Evolutionary conservation across 2,113 vertebrate species (phyloP).

Genomic region (Rhea americana): DNA sequence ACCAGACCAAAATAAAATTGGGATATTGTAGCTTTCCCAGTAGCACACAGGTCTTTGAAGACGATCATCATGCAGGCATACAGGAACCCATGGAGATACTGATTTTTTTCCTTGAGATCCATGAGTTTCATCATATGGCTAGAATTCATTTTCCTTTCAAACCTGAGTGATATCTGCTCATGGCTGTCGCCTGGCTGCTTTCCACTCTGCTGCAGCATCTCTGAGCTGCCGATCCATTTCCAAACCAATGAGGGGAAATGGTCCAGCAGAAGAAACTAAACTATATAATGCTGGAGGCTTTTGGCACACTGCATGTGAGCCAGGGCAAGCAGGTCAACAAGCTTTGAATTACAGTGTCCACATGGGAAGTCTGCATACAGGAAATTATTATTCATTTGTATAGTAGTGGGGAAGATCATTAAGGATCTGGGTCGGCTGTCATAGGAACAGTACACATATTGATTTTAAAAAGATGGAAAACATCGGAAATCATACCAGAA

Average conservation of each 20-base stretch:
- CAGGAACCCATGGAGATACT: fast-evolving
- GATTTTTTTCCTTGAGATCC: not conserved
- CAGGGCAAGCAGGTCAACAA: not conserved
- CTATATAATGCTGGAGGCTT: not conserved
- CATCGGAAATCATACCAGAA: not conserved
- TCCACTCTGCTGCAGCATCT: not conserved
- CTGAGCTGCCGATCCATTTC: not conserved
- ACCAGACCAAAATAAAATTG: not conserved
- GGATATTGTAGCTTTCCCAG: not conserved
- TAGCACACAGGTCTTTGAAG: not conserved
- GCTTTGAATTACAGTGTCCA: conserved; percentile 12
- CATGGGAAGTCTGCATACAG: not conserved
- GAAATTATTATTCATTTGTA: not conserved
- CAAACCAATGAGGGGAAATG: not conserved
- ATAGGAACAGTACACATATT: conserved; percentile 23
- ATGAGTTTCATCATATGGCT: not conserved
- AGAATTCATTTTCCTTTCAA: conserved; percentile 4
- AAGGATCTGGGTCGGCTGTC: conserved; percentile 25
- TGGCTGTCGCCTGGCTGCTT: not conserved
- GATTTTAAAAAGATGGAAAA: conserved; percentile 7
- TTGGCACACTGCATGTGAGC: not conserved
- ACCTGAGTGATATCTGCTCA: not conserved
- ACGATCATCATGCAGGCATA: not conserved
- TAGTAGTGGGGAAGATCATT: not conserved
- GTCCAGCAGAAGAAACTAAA: not conserved